phyloP scores from a whole-genome alignment of 2,113 vertebrate species.

The Actenoides lindsayi region DNA sequence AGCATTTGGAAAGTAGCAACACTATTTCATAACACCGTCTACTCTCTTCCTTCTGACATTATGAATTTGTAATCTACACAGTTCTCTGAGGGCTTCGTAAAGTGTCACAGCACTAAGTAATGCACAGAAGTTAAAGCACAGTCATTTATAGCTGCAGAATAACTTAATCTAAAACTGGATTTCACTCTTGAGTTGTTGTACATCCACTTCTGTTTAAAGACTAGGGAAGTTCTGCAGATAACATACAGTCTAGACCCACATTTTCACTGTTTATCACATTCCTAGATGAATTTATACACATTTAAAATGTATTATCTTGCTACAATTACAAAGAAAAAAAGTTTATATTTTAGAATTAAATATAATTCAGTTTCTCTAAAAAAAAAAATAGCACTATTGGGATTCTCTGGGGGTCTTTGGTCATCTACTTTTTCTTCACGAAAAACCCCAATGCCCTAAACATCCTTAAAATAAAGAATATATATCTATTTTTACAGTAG shows the following conservation, averaged over 20 bases:
- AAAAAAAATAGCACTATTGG: neutral
- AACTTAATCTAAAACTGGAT: neutral
- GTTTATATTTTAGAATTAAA: fast-evolving
- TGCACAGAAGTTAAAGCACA: neutral
- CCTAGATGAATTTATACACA: neutral
- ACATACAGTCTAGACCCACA: neutral
- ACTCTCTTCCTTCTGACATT: neutral
- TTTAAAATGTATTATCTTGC: neutral
- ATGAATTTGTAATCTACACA: neutral
- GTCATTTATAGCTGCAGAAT: neutral
- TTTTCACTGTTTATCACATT: neutral
- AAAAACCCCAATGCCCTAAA: neutral
- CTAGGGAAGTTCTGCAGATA: neutral
- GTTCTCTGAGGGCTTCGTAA: neutral
- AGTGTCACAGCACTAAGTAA: neutral
- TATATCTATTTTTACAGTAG: neutral
- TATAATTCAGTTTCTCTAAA: neutral
- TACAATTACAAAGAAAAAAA: neutral
- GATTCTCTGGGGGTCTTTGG: neutral
- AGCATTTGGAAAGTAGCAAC: neutral
- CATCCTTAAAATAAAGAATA: neutral
- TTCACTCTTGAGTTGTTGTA: neutral
- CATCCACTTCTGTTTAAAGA: neutral
- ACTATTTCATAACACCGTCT: neutral
- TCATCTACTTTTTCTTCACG: neutral